Base-by-base conservation (phyloP, 2,797 vertebrate species). In the Sternarchorhynchus goeldii region DNA sequence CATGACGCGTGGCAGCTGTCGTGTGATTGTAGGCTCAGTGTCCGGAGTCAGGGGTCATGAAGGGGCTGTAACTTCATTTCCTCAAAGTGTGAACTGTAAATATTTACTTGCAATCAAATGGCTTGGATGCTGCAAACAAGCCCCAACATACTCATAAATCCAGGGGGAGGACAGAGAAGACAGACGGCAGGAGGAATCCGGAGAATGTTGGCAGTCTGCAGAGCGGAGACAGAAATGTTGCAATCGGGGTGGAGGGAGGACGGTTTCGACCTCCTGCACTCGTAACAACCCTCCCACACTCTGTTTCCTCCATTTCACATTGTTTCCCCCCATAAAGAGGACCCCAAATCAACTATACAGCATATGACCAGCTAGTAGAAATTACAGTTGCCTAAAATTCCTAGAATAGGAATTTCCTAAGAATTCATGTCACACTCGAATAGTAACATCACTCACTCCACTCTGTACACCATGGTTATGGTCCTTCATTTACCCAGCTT, bases 31-130 rank as follows among this genome's bases (percentile, higher is more conserved):
- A 69, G 17, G 67, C 39, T 32, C 25, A 76, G 78, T 77, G 55
- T 74, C 29, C 41, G 3, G 6, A 55, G 78, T 81, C 63, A 75
- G 6, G 84, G 76, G 78, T 75, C 70, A 77, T 16, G 16, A 55
- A 69, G 64, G 74, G 63, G 45, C 31, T 31, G 12, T 20, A 63
- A n/a, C 3, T 84, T 85, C 72, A 53, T 73, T 57, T 78, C 34
- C 80, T 76, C 58, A 71, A 71, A 71, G 63, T 4, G 59, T 79
- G 34, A 53, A 73, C 66, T 56, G 75, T 88, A 90, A 89, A 91
- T 88, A 90, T 89, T 89, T 90, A 86, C 78, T 82, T 57, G 81
- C 0, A 60, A 73, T 85, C 79, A 85, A 88, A 83, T 36, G 75
- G 67, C 83, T 55, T 68, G 80, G 84, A 87, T 80, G 87, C 71